Evolutionary conservation across 2,888 invertebrate species (phyloP).

Genomic region (Eumacrocentrus americanus): DNA sequence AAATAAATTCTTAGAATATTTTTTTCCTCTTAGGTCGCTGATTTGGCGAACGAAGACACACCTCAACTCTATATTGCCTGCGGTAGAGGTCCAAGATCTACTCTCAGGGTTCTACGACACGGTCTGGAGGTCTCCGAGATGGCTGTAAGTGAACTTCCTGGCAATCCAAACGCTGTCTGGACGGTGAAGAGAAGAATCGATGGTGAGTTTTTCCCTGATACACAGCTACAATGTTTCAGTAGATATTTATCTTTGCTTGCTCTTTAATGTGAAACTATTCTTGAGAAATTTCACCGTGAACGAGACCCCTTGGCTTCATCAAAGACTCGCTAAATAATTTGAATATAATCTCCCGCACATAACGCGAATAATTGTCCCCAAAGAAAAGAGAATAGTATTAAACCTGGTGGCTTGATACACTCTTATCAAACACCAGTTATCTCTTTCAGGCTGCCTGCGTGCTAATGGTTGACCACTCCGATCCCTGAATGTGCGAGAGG

Average conservation of each 20-base stretch:
- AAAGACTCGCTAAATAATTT: slow-evolving; percentile 8
- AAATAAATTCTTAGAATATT: neutral
- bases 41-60: slow-evolving; percentile 97
- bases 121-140: slow-evolving; percentile 99
- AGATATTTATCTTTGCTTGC: slow-evolving; percentile 28
- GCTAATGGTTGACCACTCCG: slow-evolving; percentile 56
- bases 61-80: slow-evolving; percentile 97
- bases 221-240: neutral
- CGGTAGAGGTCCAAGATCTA: slow-evolving; percentile 94
- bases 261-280: neutral
- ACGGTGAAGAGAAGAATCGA: slow-evolving; percentile 95
- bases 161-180: slow-evolving; percentile 99
- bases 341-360: neutral
- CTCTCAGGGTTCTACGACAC: slow-evolving; percentile 88
- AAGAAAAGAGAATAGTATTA: slow-evolving; percentile 53
- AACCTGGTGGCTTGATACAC: slow-evolving; percentile 69
- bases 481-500: slow-evolving; percentile 54
- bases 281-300: neutral
- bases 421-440: slow-evolving; percentile 89
- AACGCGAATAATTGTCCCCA: slow-evolving; percentile 11
- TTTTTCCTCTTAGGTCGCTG: slow-evolving; percentile 71
- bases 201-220: slow-evolving; percentile 72
- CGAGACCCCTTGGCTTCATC: neutral
- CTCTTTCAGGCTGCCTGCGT: slow-evolving; percentile 76
- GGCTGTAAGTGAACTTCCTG: slow-evolving; percentile 99